A percentile compares a stretch with the other conserved stretches of the same genome.
Conservation (phyloP, 2,113 vertebrate species). For the Rattus rattus region DNA sequence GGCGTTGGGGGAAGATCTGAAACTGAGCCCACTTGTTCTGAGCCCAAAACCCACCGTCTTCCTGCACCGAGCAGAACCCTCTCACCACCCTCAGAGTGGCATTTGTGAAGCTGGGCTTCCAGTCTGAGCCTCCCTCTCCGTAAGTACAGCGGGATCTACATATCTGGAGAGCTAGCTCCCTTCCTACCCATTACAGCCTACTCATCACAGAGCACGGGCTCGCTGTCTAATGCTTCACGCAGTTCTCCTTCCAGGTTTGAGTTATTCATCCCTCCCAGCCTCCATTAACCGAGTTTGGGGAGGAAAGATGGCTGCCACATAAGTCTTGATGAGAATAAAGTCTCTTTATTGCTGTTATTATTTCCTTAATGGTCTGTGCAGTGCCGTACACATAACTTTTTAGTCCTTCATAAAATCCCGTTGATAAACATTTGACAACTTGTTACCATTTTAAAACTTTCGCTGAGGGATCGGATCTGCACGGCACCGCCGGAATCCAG, state of each 20-base stretch:
- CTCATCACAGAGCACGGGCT: slow-evolving; percentile 50
- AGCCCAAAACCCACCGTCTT: not conserved
- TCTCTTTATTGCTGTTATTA: slow-evolving; percentile 83
- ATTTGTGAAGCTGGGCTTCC: slow-evolving; percentile 34
- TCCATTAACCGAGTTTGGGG: slow-evolving; percentile 78
- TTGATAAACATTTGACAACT: slow-evolving; percentile 84
- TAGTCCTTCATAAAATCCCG: slow-evolving; percentile 81
- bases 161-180: slow-evolving; percentile 31
- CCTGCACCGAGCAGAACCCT: not conserved
- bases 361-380: slow-evolving; percentile 82
- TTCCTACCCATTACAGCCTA: slow-evolving; percentile 50
- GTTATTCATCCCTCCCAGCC: slow-evolving; percentile 73
- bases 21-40: not conserved
- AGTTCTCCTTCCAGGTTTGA: slow-evolving; percentile 56
- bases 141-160: slow-evolving; percentile 68
- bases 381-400: slow-evolving; percentile 82
- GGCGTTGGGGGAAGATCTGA: not conserved
- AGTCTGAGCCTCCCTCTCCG: slow-evolving; percentile 20
- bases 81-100: not conserved
- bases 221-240: slow-evolving; percentile 52
- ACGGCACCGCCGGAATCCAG: not conserved
- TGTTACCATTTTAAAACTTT: slow-evolving; percentile 79
- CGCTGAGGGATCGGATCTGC: not conserved
- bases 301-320: slow-evolving; percentile 74
- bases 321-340: slow-evolving; percentile 82